Base-by-base conservation (phyloP, 2,113 vertebrate species). In the Halcyon senegalensis region DNA sequence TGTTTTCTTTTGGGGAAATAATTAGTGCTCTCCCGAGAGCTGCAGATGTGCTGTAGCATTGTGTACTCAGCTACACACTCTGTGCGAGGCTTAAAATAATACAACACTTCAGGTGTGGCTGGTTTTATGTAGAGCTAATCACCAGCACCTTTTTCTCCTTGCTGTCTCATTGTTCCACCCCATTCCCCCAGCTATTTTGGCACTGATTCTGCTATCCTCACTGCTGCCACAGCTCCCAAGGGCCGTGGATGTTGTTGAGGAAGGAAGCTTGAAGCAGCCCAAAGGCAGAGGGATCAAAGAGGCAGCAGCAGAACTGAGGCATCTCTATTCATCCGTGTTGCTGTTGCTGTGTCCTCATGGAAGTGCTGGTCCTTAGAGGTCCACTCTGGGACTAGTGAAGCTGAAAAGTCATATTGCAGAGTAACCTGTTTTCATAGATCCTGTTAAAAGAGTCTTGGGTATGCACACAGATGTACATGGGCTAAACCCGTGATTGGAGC, bases 1-100 rank as follows among this genome's bases (percentile, higher is more conserved):
- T 95, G 30, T 93, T 96, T 96, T 94, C 91, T 87, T 91, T 87
- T 18, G 43, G 69, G 73, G 93, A 56, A 96, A 89, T 95, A 84
- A 84, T 95, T 82, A 50, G 63, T 27, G 59, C 37, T 85, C 59
- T 80, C 59, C 55, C 35, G 84, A 23, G 68, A 59, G 67, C 50
- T 66, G 44, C 62, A 68, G 62, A 55, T 82, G 77, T 91, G 75
- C 86, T 81, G 30, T 31, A 63, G 53, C 80, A 25, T 78, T 84
- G 14, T 39, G 28, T 64, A 55, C 39, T 73, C 62, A 41, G 15
- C 48, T 30, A 67, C 64, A 51, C 21, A 28, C 23, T 50, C 25
- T 46, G 28, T 70, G 48, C 12, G 39, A 39, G 43, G 33, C 7
- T 84, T 78, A n/a, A 81, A 91, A 35, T 50, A 24, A 55, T 63